phyloP scores from a whole-genome alignment of 2,113 vertebrate species.

The Hystrix cristata region DNA sequence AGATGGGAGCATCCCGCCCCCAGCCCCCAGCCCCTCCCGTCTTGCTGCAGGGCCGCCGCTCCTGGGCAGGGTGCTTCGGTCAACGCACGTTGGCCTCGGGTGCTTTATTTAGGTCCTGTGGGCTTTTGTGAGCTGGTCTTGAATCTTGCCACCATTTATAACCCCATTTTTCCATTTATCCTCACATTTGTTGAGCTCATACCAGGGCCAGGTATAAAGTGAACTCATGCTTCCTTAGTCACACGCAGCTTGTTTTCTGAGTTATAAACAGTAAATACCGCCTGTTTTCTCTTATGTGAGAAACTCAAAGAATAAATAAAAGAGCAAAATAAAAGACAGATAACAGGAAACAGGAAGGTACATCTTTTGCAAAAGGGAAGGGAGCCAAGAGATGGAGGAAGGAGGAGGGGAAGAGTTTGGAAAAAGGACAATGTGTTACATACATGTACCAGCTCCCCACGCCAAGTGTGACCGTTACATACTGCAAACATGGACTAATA shows the following conservation, averaged over 20 bases:
- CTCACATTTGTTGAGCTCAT: neutral
- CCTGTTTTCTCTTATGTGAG: neutral
- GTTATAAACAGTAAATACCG: neutral
- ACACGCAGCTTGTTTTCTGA: neutral
- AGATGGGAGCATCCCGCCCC: neutral
- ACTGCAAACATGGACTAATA: neutral
- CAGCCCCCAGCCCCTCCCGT: rapidly evolving
- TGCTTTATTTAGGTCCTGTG: neutral
- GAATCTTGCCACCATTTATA: neutral
- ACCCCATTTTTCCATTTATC: neutral
- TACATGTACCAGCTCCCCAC: neutral
- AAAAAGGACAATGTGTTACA: rapidly evolving
- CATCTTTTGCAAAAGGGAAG: neutral
- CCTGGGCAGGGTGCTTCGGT: rapidly evolving
- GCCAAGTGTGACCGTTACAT: no score
- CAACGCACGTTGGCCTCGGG: rapidly evolving
- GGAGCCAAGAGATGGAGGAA: neutral
- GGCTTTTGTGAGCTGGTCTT: neutral
- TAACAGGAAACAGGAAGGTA: neutral
- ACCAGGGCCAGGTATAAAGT: neutral
- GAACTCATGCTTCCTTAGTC: neutral
- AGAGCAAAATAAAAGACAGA: neutral
- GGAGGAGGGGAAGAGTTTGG: neutral
- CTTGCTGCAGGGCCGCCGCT: neutral
- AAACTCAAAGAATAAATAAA: neutral